These are phyloP conservation scores for Theonella swinhoei DNA, from an alignment of 37 sponge, comb jelly and placozoan species.

Conservation along the genomic window DNA sequence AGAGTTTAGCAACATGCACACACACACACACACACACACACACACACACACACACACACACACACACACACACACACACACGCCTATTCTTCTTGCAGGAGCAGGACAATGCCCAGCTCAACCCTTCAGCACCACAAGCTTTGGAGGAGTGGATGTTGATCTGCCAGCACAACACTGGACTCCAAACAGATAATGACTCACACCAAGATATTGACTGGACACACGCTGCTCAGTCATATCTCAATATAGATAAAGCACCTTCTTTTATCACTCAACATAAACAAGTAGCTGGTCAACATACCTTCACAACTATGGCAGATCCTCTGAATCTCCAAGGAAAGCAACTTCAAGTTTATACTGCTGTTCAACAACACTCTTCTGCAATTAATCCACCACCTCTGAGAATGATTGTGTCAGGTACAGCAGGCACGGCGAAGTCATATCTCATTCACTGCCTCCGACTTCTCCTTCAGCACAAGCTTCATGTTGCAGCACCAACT, in stretches of 20 bases:
- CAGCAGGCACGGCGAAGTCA: too few relatives aligned
- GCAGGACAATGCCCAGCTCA: not conserved
- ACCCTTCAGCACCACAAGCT: conserved; percentile 11
- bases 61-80: too few relatives aligned
- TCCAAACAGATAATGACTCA: not conserved
- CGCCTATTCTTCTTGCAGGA: conserved; percentile 5
- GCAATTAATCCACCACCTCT: conserved; percentile 3
- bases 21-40: too few relatives aligned
- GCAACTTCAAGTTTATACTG: conserved; percentile 40
- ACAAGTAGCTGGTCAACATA: conserved; percentile 1
- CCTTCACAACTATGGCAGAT: conserved; percentile 37
- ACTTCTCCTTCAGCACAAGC: too few relatives aligned
- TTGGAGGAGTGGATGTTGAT: conserved; percentile 61
- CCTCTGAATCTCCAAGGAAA: conserved; percentile 35
- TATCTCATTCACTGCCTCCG: too few relatives aligned
- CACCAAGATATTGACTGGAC: conserved; percentile 33
- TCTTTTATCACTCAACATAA: conserved; percentile 13
- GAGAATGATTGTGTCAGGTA: conserved; percentile 40
- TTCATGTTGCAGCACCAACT: too few relatives aligned
- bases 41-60: too few relatives aligned
- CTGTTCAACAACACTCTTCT: conserved; percentile 24
- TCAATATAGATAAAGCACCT: conserved; percentile 39
- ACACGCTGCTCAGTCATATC: conserved; percentile 3
- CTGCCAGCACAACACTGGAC: conserved; percentile 19
- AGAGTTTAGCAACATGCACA: too few relatives aligned